Conservation (phyloP, 2,797 vertebrate genomes). For the Danio choprae region DNA sequence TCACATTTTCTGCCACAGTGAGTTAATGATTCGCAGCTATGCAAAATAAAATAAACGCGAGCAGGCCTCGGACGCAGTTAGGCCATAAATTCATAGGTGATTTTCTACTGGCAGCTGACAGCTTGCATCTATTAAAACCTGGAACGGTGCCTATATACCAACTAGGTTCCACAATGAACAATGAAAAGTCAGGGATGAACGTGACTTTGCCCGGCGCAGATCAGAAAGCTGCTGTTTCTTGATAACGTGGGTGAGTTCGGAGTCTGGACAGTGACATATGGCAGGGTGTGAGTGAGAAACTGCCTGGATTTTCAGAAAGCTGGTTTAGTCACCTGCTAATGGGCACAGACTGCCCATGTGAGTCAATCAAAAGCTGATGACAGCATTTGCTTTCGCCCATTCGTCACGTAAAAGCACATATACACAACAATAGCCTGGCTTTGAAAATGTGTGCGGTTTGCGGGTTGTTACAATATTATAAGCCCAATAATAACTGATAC, state of each 20-base stretch:
- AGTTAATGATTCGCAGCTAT: conserved; percentile 50
- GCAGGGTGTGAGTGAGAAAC: conserved; percentile 39
- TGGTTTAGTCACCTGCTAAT: conserved; percentile 52
- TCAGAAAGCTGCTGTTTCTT: conserved; percentile 11
- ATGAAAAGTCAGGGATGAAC: conserved; percentile 31
- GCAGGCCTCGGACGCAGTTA: conserved; percentile 26
- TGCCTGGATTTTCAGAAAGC: conserved; percentile 19
- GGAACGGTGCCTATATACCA: conserved; percentile 33
- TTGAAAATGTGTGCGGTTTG: too few species aligned
- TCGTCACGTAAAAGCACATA: conserved; percentile 8
- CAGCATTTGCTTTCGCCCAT: conserved; percentile 53
- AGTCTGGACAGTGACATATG: conserved; percentile 16
- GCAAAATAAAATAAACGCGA: conserved; percentile 47
- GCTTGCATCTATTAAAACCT: conserved; percentile 11
- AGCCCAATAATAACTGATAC: too few species aligned
- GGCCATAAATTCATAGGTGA: conserved; percentile 25
- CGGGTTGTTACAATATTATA: too few species aligned
- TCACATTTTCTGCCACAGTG: conserved; percentile 14
- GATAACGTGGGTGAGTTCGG: conserved; percentile 1
- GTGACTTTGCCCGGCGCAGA: not conserved
- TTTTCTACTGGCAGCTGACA: conserved; percentile 38
- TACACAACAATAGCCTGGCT: too few species aligned
- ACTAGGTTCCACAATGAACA: conserved; percentile 12
- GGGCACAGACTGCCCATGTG: conserved; percentile 50
- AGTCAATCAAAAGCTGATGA: conserved; percentile 64